Evolutionary conservation across 2,797 vertebrate species (phyloP).

Genomic region (Gymnocypris eckloni): DNA sequence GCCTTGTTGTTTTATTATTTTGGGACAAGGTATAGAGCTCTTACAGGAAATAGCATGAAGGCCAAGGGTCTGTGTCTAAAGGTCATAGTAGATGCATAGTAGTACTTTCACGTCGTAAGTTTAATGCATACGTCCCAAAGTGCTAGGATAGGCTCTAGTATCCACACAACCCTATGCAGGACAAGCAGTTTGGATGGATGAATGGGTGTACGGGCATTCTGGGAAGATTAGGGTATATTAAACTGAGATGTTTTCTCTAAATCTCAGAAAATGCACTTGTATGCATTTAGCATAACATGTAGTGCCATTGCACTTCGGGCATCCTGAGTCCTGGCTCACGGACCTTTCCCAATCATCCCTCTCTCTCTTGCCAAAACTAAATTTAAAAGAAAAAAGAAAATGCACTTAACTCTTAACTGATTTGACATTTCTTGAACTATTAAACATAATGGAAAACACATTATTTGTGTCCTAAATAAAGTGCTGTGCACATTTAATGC

Average conservation of each 20-base stretch:
- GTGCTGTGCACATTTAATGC: not conserved
- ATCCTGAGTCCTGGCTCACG: too few relatives aligned
- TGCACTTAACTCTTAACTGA: not conserved
- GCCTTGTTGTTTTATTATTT: constrained; percentile 40
- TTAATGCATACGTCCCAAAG: not conserved
- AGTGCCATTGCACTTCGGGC: too few relatives aligned
- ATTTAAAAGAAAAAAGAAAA: too few relatives aligned
- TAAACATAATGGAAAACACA: not conserved
- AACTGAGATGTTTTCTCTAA: too few relatives aligned
- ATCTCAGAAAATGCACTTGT: too few relatives aligned
- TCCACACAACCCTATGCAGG: too few relatives aligned
- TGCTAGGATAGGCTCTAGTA: not conserved
- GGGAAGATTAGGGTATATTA: too few relatives aligned
- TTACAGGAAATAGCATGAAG: constrained; percentile 55
- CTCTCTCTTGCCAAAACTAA: too few relatives aligned
- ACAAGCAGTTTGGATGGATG: too few relatives aligned
- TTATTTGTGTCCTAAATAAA: not conserved
- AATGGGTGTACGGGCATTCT: too few relatives aligned
- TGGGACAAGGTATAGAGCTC: constrained; percentile 34
- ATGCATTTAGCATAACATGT: too few relatives aligned
- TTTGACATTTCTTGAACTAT: not conserved
- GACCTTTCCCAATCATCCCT: too few relatives aligned
- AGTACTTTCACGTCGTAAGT: not conserved
- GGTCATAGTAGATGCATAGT: not conserved
- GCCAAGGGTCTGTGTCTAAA: constrained; percentile 4